Evolutionary conservation across 1,140 invertebrate genomes (phyloP), one percentile per base, ranked within the genome.

Genomic region (Parasteatoda tepidariorum): DNA sequence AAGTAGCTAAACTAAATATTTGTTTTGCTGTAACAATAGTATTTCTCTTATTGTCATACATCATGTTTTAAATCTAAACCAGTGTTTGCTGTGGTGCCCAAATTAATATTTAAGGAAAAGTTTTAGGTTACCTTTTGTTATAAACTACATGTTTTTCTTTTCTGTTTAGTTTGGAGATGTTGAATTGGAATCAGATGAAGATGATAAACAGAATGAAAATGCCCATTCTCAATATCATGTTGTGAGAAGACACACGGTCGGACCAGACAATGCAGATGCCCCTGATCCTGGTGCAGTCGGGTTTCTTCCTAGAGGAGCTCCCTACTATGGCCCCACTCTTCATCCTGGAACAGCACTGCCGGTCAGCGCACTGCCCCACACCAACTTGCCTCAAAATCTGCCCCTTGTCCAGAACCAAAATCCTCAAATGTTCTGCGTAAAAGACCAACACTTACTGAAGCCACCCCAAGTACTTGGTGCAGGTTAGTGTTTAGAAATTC

Each of bases 391-490:
- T 54, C 91, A 93, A 83, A 94, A 94, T 89, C 90, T 95, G 87
- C 94, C 94, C 64, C 90, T 94, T 84, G 90, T 94, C 41, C 92
- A 93, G 86, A 92, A 94, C 88, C 92, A 94, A 84, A 93, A 93
- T 57, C 93, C 93, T 9, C 93, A 95, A 86, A 95, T 95, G 90
- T 95, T 96, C 89, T 94, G 94, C 86, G 94, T 96, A 79, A 97
- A 97, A 88, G 96, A 98, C 90, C 96, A 97, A 87, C 95, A 98
- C 90, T 91, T 98, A 84, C 90, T 98, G 54, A 97, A 97, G 89
- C 96, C 96, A 54, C 96, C 96, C 2, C 93, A 93, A 71, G 93
- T 95, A 11, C 93, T 97, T 92, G 95, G 94, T 82, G 94, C 94
- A 85, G 94, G 95, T 96, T 88, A 91, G 91, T 85, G 34, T 54